Percentiles rank a stretch among this genome's conserved stretches.
phyloP scores from a whole-genome alignment of 2,797 vertebrate species.

The Tangara arthus region DNA sequence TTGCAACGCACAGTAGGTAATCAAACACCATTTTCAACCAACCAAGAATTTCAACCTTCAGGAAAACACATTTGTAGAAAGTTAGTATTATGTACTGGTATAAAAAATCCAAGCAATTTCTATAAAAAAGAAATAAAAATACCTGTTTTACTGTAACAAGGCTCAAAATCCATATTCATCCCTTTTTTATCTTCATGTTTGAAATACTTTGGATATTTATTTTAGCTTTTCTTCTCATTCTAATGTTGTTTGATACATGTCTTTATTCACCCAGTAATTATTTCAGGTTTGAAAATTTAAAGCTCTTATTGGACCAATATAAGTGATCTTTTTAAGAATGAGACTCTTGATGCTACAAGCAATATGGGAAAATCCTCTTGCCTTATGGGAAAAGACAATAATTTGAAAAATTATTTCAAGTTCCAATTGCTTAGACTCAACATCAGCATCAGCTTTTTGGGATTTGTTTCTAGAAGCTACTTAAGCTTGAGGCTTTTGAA shows the following conservation, averaged over 20 bases:
- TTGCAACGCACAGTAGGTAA: neutral
- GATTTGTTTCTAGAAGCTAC: neutral
- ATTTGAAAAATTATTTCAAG: neutral
- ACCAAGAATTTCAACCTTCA: neutral
- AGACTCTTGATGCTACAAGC: rapidly evolving
- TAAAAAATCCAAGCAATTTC: neutral
- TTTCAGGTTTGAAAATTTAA: neutral
- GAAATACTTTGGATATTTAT: neutral
- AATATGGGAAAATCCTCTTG: neutral
- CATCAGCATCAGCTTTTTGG: neutral
- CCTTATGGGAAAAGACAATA: neutral
- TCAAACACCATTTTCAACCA: neutral
- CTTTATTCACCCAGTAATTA: neutral
- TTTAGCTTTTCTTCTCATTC: neutral
- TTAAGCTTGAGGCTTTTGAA: neutral
- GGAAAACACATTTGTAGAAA: neutral
- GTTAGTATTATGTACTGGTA: neutral
- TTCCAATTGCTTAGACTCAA: conserved; percentile 20
- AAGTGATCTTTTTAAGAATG: neutral
- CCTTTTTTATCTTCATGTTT: neutral
- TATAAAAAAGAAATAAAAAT: neutral
- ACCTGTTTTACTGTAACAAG: neutral
- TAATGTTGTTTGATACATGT: neutral
- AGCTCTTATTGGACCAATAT: neutral
- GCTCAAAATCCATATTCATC: neutral